Percentiles rank a stretch among this genome's conserved stretches.
These are phyloP conservation scores for Lampris incognitus DNA, from an alignment of 2,113 vertebrate species.

Conservation along the genomic window DNA sequence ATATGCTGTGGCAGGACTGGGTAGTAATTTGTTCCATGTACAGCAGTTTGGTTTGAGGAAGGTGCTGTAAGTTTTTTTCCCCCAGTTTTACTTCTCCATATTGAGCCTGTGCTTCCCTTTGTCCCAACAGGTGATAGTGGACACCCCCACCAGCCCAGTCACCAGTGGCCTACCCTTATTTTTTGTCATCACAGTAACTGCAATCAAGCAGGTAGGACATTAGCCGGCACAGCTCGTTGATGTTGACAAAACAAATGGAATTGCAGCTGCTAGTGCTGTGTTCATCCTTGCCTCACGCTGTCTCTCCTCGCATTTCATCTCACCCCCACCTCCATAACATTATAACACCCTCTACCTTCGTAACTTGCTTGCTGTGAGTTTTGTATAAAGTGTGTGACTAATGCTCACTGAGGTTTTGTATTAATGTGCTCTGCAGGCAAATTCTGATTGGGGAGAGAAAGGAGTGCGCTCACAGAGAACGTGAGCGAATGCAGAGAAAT, in stretches of 20 bases:
- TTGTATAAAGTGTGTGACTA: constrained; percentile 52
- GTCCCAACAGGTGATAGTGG: constrained; percentile 91
- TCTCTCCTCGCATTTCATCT: constrained; percentile 8
- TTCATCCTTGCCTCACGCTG: constrained; percentile 26
- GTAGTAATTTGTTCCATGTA: not conserved
- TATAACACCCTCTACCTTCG: constrained; percentile 23
- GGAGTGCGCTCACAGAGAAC: constrained; percentile 50
- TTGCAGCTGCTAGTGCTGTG: constrained; percentile 18
- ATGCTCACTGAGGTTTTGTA: constrained; percentile 54
- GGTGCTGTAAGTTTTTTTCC: not conserved
- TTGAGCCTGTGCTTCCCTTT: not conserved
- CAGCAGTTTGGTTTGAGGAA: constrained; percentile 17
- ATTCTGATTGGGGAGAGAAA: constrained; percentile 58
- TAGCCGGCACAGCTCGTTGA: not conserved
- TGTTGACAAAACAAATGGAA: constrained; percentile 7
- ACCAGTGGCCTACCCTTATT: constrained; percentile 98
- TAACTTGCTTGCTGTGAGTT: constrained; percentile 47
- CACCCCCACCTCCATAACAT: constrained; percentile 16
- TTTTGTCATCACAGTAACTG: constrained; percentile 98
- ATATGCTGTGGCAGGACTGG: constrained; percentile 5
- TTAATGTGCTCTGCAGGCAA: constrained; percentile 53
- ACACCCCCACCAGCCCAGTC: constrained; percentile 97
- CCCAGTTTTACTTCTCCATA: not conserved
- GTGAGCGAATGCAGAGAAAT: constrained; percentile 34
- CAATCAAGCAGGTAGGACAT: constrained; percentile 93